phyloP scores from a whole-genome alignment of 1,140 invertebrate species.

The Mizuhopecten yessoensis region DNA sequence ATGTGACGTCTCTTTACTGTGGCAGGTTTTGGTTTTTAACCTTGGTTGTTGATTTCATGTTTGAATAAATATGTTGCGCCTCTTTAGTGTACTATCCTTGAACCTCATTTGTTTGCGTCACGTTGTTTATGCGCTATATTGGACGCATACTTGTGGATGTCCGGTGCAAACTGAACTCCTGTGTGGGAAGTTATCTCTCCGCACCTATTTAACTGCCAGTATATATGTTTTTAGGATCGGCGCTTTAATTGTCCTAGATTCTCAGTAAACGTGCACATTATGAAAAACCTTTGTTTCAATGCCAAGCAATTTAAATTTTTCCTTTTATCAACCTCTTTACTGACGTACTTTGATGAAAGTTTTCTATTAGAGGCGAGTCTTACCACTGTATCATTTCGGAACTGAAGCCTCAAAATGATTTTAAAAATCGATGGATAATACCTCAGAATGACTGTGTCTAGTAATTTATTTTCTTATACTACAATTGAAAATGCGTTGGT shows the following conservation, averaged over 20 bases:
- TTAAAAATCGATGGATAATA: no score
- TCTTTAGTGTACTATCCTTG: no score
- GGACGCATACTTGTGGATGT: not conserved
- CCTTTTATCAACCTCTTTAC: not conserved
- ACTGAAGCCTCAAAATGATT: no score
- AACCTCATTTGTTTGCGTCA: not conserved
- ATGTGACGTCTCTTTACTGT: no score
- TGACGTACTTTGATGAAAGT: not conserved
- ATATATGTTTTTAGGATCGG: not conserved
- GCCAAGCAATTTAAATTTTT: not conserved
- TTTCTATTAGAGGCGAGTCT: not conserved
- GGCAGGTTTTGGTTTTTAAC: no score
- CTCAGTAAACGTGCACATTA: not conserved
- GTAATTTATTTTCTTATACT: no score
- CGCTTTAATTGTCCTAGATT: not conserved
- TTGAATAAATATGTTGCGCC: no score
- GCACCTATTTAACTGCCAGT: not conserved
- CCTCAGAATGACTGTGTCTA: no score
- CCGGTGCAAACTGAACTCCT: not conserved
- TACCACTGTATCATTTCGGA: not conserved
- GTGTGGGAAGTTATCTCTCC: not conserved
- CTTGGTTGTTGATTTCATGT: no score
- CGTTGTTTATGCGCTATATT: not conserved
- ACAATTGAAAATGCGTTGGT: no score
- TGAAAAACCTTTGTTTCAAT: not conserved